Conservation (phyloP, 2,888 invertebrate species). For the Podotricha telesiphe region DNA sequence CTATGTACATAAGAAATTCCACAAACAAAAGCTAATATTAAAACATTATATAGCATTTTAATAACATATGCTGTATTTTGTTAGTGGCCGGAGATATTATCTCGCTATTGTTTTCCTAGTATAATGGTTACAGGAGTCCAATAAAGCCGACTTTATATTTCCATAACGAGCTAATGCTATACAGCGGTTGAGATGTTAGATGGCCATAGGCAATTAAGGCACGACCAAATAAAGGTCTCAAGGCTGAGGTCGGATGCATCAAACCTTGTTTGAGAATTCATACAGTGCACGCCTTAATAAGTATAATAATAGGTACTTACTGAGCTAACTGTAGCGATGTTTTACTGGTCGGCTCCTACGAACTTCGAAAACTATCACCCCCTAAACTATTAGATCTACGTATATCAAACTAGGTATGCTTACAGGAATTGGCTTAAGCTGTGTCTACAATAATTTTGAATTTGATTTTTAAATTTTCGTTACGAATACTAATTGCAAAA, state of each 20-base stretch:
- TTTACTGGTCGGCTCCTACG: no score
- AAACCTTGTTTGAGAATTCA: slow-evolving; percentile 36
- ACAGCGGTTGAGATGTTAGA: slow-evolving; percentile 30
- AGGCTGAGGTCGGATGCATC: slow-evolving; percentile 44
- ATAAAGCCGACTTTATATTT: slow-evolving; percentile 22
- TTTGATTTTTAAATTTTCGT: no score
- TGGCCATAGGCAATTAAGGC: slow-evolving; percentile 36
- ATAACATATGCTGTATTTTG: slow-evolving; percentile 15
- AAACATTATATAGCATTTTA: slow-evolving; percentile 8
- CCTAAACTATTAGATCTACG: no score
- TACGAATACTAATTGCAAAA: no score
- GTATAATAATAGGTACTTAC: slow-evolving; percentile 20
- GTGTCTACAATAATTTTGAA: no score
- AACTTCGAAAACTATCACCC: no score
- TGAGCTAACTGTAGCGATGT: no score
- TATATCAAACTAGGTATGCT: no score
- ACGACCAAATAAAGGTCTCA: slow-evolving; percentile 41
- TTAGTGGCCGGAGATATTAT: slow-evolving; percentile 12
- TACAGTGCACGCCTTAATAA: slow-evolving; percentile 26
- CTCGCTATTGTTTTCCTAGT: slow-evolving; percentile 19
- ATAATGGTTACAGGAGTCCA: slow-evolving; percentile 23
- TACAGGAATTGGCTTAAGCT: no score
- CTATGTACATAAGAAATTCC: not conserved
- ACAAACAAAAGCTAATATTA: slow-evolving; percentile 14
- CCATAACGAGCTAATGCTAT: slow-evolving; percentile 27